Evolutionary conservation across 2,113 vertebrate species (phyloP).

Genomic region (Engraulis encrasicolus): DNA sequence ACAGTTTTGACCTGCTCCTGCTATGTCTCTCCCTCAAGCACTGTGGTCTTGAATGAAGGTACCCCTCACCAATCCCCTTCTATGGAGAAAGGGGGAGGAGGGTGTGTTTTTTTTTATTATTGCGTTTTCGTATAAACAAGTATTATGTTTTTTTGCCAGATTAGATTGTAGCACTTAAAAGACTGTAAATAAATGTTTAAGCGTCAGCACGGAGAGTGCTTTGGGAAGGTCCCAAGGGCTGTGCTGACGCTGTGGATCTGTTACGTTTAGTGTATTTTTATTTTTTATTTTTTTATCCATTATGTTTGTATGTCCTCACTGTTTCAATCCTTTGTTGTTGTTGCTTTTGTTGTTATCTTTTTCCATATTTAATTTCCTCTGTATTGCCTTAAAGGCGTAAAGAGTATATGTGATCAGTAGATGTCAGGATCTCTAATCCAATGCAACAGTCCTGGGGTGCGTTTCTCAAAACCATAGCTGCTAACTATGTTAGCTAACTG

Average conservation of each 20-base stretch:
- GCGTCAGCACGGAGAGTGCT: constrained; percentile 69
- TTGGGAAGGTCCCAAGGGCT: constrained; percentile 65
- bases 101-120: constrained; percentile 37
- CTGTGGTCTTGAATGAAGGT: constrained; percentile 72
- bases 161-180: constrained; percentile 66
- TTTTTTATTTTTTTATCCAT: not conserved
- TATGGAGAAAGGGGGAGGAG: not conserved
- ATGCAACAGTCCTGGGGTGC: not conserved
- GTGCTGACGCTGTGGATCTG: constrained; percentile 48
- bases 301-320: constrained; percentile 12
- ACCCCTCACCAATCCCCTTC: constrained; percentile 47
- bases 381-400: constrained; percentile 38
- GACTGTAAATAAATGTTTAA: constrained; percentile 59
- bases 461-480: no score
- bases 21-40: not conserved
- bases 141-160: constrained; percentile 40
- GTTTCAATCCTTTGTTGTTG: constrained; percentile 45
- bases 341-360: constrained; percentile 31
- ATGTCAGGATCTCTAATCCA: not conserved
- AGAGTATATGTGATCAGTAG: not conserved
- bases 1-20: not conserved
- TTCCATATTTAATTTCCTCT: not conserved
- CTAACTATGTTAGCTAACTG: no score
- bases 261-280: not conserved
- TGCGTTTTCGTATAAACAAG: constrained; percentile 52